Evolutionary conservation across 2,888 invertebrate species (phyloP).

Genomic region (Strigamia transsilvanica): DNA sequence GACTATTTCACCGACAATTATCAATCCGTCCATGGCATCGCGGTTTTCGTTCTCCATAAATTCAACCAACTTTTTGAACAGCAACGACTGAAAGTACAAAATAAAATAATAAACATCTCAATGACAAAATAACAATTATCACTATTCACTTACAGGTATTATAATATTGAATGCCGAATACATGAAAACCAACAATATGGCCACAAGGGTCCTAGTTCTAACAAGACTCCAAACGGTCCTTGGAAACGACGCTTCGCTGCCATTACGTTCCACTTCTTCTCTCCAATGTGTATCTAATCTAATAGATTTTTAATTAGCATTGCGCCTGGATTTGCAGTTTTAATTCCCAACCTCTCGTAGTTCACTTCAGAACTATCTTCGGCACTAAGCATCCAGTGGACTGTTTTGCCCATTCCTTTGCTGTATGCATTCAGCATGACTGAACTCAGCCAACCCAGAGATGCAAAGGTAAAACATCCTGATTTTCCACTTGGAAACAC

Average conservation of each 20-base stretch:
- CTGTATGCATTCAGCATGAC: conserved; percentile 64
- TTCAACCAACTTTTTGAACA: conserved; percentile 58
- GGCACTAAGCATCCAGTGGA: background rate
- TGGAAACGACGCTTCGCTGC: conserved; percentile 62
- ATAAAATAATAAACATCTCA: no score
- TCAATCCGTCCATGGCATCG: conserved; percentile 60
- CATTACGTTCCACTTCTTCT: conserved; percentile 62
- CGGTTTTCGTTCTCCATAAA: conserved; percentile 59
- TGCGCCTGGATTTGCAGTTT: background rate
- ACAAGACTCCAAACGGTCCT: conserved; percentile 62
- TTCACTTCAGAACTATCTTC: conserved; percentile 33
- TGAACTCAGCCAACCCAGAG: conserved; percentile 64
- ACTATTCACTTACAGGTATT: conserved; percentile 62
- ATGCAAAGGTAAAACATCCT: conserved; percentile 64
- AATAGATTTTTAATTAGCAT: background rate
- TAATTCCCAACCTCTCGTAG: background rate
- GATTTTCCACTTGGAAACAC: conserved; percentile 57
- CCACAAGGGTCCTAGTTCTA: conserved; percentile 62
- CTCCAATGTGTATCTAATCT: conserved; percentile 24
- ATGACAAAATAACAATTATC: background rate
- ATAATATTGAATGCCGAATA: conserved; percentile 63
- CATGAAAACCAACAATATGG: conserved; percentile 61
- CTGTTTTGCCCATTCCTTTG: background rate
- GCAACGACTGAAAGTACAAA: conserved; percentile 56
- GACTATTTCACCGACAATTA: conserved; percentile 59